These are phyloP conservation scores for Elgaria multicarinata DNA, from an alignment of 2,113 vertebrate species.

Conservation along the genomic window DNA sequence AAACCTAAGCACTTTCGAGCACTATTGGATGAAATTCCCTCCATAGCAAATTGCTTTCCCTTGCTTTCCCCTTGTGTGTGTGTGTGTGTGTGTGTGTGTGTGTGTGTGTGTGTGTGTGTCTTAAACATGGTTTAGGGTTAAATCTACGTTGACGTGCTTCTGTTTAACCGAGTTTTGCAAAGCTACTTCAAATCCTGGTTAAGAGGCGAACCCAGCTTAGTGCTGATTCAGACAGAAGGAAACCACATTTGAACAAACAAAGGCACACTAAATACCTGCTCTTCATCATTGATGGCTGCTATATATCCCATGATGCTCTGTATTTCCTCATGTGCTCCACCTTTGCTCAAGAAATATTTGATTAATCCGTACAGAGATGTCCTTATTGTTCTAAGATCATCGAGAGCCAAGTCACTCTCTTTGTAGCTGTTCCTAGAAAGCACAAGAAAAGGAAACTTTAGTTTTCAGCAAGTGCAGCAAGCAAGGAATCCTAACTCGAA, in stretches of 20 bases:
- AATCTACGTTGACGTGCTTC: not conserved
- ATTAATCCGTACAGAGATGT: conserved; percentile 90
- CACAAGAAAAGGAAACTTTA: conserved; percentile 43
- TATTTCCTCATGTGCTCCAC: conserved; percentile 92
- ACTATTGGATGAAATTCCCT: not conserved
- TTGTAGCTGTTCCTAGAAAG: conserved; percentile 71
- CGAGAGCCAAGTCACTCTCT: conserved; percentile 84
- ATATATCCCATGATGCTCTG: conserved; percentile 95
- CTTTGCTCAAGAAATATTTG: conserved; percentile 97
- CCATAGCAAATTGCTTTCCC: not conserved
- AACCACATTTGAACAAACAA: not conserved
- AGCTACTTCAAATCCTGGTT: not conserved
- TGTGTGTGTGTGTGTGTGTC: too few species aligned
- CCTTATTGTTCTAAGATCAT: conserved; percentile 90
- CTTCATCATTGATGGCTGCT: conserved; percentile 90
- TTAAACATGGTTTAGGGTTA: not conserved
- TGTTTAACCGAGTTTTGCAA: not conserved
- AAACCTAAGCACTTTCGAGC: not conserved
- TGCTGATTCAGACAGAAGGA: not conserved
- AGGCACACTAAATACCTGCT: conserved; percentile 82
- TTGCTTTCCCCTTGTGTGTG: not conserved
- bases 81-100: too few species aligned
- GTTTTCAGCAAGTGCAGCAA: too few species aligned
- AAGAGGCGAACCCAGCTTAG: not conserved
- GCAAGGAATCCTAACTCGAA: too few species aligned